Conservation (phyloP, 2,797 vertebrate genomes). For the Chelonia mydas region DNA sequence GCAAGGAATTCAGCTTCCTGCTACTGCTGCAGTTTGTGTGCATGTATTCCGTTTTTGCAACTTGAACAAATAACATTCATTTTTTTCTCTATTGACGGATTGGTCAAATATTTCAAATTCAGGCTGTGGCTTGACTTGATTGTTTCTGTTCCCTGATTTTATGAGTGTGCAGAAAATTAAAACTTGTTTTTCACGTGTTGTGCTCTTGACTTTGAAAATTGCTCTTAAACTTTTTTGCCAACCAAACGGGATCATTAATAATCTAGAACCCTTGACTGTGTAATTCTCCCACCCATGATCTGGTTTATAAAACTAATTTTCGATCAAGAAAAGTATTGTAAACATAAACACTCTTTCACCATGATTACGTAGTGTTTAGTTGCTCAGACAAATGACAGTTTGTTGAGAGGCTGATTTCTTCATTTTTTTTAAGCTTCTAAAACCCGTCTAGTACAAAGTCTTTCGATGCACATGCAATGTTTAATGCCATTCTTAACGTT, state of each 20-base stretch:
- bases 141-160: neutral
- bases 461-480: neutral
- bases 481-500: neutral
- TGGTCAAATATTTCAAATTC: neutral
- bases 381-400: neutral
- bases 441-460: neutral
- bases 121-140: neutral
- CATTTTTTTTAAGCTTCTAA: neutral
- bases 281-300: slow-evolving; percentile 17
- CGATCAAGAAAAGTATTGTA: neutral
- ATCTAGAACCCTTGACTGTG: neutral
- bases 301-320: neutral
- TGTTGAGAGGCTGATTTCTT: neutral
- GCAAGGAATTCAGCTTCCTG: slow-evolving; percentile 15
- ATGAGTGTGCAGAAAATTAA: neutral
- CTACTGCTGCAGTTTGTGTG: neutral
- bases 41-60: neutral
- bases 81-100: neutral
- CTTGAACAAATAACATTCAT: neutral
- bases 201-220: neutral
- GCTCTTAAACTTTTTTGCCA: neutral
- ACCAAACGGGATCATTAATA: neutral
- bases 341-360: neutral
- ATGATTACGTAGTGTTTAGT: neutral
- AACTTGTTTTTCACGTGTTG: neutral